A percentile compares a stretch with the other conserved stretches of the same genome.
Evolutionary conservation across 23 tunicate genomes (phyloP).

Genomic region (Pegea sp.): DNA sequence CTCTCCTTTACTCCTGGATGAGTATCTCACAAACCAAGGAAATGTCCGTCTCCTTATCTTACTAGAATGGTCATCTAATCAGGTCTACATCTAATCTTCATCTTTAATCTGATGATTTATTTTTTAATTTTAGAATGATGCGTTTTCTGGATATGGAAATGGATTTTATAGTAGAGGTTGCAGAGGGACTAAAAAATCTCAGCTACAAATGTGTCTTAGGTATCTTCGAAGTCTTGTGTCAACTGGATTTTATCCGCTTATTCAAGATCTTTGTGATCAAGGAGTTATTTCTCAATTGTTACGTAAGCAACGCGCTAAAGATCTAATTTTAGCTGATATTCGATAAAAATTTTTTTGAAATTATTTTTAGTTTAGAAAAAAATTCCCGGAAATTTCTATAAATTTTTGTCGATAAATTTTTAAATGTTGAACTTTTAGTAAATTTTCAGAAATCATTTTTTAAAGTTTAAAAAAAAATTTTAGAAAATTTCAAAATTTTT

Average conservation of each 20-base stretch:
- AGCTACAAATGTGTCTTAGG: conserved; percentile 61
- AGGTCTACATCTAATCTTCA: too few relatives aligned
- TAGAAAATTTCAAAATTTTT: too few relatives aligned
- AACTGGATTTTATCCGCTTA: conserved; percentile 20
- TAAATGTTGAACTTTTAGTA: too few relatives aligned
- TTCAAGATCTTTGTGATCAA: conserved; percentile 70
- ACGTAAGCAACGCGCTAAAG: conserved; percentile 18
- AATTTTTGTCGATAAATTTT: too few relatives aligned
- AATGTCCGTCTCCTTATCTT: conserved; percentile 51
- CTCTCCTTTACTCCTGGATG: conserved; percentile 29
- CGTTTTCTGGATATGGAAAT: conserved; percentile 66
- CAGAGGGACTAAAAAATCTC: conserved; percentile 74
- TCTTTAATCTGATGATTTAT: neutral
- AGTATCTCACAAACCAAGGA: conserved; percentile 77
- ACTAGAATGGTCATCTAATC: conserved; percentile 91
- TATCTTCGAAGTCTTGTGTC: conserved; percentile 43
- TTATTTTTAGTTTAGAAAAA: too few relatives aligned
- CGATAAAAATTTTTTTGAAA: too few relatives aligned
- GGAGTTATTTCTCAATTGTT: conserved; percentile 50
- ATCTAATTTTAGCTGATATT: too few relatives aligned
- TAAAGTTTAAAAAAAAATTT: too few relatives aligned
- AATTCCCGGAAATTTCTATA: too few relatives aligned
- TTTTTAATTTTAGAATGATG: conserved; percentile 11
- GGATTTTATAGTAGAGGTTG: conserved; percentile 65
- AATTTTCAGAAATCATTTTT: too few relatives aligned